These are phyloP conservation scores for Limnephilus auricula DNA, from an alignment of 2,888 invertebrate genomes.

Conservation along the genomic window DNA sequence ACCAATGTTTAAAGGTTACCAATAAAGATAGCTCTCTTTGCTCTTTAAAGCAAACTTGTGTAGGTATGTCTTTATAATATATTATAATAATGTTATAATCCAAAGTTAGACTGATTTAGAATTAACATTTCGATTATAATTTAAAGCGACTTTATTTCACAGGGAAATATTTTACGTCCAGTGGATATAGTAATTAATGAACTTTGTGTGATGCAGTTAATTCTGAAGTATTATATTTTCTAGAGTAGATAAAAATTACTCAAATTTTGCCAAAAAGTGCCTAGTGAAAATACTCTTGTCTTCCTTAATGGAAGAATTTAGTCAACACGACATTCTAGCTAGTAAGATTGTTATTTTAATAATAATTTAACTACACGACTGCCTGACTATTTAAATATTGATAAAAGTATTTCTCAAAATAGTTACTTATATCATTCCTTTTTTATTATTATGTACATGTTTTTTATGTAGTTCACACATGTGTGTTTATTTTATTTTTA, in stretches of 20 bases:
- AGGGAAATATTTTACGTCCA: background rate
- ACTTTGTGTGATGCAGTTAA: background rate
- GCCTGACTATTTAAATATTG: background rate
- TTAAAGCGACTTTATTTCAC: too few species aligned
- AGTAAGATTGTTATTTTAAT: background rate
- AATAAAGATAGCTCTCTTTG: background rate
- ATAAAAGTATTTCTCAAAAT: background rate
- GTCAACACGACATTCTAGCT: background rate
- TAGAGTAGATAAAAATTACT: background rate
- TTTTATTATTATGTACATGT: background rate
- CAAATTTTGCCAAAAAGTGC: conserved; percentile 37
- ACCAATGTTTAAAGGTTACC: background rate
- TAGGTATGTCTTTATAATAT: too few species aligned
- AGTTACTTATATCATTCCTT: background rate
- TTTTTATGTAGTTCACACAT: background rate
- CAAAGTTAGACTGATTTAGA: background rate
- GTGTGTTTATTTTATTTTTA: background rate
- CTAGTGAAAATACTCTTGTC: conserved; percentile 34
- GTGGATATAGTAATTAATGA: background rate
- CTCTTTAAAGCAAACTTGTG: background rate
- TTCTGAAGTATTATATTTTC: background rate
- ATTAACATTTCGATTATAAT: background rate
- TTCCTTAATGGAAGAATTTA: conserved; percentile 7
- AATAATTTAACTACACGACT: background rate
- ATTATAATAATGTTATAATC: background rate